phyloP scores from a whole-genome alignment of 2,888 invertebrate species.

The Trypoxylon attenuatum region DNA sequence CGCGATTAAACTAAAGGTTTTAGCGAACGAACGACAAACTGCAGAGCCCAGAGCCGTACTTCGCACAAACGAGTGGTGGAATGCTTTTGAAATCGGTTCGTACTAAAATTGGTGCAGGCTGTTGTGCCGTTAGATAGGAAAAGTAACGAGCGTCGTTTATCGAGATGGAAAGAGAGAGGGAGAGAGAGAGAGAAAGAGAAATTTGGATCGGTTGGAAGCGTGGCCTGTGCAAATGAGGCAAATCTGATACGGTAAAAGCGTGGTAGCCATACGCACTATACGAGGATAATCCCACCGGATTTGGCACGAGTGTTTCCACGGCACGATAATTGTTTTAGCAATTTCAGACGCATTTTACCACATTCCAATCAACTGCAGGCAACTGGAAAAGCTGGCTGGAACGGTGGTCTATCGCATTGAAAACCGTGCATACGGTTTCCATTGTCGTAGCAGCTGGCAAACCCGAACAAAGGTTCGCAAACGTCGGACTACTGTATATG shows the following conservation, averaged over 20 bases:
- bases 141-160: neutral
- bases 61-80: too few relatives aligned
- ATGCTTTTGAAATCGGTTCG: neutral
- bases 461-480: too few relatives aligned
- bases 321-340: constrained; percentile 4
- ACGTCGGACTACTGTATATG: too few relatives aligned
- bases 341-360: neutral
- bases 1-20: too few relatives aligned
- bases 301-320: neutral
- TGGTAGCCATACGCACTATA: neutral
- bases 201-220: neutral
- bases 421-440: neutral
- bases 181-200: too few relatives aligned
- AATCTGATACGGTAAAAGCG: neutral
- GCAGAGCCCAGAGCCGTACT: neutral
- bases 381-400: neutral
- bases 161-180: too few relatives aligned
- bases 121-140: neutral
- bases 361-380: neutral
- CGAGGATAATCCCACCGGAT: neutral
- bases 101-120: neutral
- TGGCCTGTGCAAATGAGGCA: neutral
- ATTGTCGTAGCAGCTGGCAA: too few relatives aligned
- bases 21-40: constrained; percentile 11
- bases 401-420: neutral